Evolutionary conservation across 2,888 invertebrate species (phyloP).

Genomic region (Dyspetes luteomarginatus): DNA sequence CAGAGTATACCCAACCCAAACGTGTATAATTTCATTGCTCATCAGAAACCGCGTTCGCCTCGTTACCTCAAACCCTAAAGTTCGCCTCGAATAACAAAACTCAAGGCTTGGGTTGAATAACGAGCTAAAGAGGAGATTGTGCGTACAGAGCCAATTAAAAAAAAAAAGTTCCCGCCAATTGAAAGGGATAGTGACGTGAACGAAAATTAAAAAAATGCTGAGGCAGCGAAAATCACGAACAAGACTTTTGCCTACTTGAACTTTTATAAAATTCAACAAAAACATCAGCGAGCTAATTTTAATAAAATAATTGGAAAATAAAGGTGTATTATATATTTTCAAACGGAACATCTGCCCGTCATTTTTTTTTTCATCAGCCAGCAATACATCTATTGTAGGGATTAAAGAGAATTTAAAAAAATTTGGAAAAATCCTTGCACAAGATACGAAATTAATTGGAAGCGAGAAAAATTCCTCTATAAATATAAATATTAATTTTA

Average conservation of each 20-base stretch:
- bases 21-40: slow-evolving; percentile 33
- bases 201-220: neutral
- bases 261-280: neutral
- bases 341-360: too few relatives aligned
- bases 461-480: too few relatives aligned
- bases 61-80: slow-evolving; percentile 44
- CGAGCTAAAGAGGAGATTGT: slow-evolving; percentile 3
- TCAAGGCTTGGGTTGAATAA: slow-evolving; percentile 35
- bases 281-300: neutral
- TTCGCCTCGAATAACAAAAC: slow-evolving; percentile 45
- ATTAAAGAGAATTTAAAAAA: too few relatives aligned
- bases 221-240: neutral
- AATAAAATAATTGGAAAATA: neutral
- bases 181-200: slow-evolving; percentile 20
- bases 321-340: too few relatives aligned
- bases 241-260: neutral
- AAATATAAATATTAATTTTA: too few relatives aligned
- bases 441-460: too few relatives aligned
- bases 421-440: too few relatives aligned
- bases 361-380: too few relatives aligned
- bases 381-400: too few relatives aligned
- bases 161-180: slow-evolving; percentile 32
- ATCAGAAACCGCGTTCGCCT: slow-evolving; percentile 50
- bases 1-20: neutral
- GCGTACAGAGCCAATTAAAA: slow-evolving; percentile 50